Percentiles rank a stretch among this genome's conserved stretches.
Evolutionary conservation across 1,140 invertebrate genomes (phyloP).

Genomic region (Phthorimaea operculella): DNA sequence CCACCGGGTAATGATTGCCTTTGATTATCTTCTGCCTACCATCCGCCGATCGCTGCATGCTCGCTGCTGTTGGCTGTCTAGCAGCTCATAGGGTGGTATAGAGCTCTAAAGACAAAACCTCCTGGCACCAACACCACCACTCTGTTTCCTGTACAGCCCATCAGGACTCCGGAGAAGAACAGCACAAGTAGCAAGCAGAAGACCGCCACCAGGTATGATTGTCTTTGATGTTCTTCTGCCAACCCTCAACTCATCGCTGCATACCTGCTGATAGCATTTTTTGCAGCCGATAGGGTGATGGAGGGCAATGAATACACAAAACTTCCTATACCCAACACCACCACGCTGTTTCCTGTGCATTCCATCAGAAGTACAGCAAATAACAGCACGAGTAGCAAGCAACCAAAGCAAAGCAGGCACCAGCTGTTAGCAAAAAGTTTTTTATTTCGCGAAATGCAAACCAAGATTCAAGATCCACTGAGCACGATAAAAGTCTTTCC

Average conservation of each 20-base stretch:
- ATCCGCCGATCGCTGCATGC: too few relatives aligned
- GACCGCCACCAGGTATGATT: background rate
- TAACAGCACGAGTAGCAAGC: too few relatives aligned
- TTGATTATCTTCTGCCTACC: too few relatives aligned
- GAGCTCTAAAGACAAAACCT: conserved; percentile 8
- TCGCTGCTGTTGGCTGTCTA: background rate
- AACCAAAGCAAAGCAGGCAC: too few relatives aligned
- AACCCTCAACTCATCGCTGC: too few relatives aligned
- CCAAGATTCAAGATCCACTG: too few relatives aligned
- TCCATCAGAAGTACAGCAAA: too few relatives aligned
- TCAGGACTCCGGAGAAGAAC: conserved; percentile 15
- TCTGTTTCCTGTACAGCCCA: conserved; percentile 24
- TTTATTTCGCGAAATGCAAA: too few relatives aligned
- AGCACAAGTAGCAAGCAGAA: conserved; percentile 8
- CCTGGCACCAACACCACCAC: conserved; percentile 23
- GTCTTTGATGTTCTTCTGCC: too few relatives aligned
- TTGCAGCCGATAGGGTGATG: conserved; percentile 15
- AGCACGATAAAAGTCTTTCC: too few relatives aligned
- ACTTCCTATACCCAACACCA: conserved; percentile 14
- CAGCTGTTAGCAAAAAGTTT: too few relatives aligned
- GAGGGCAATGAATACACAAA: conserved; percentile 12
- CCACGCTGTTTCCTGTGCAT: conserved; percentile 21
- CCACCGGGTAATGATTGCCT: too few relatives aligned
- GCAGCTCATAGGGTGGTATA: conserved; percentile 16
- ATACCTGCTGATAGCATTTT: background rate